These are phyloP conservation scores for Mixornis gularis DNA, from an alignment of 2,113 vertebrate species.

Conservation along the genomic window DNA sequence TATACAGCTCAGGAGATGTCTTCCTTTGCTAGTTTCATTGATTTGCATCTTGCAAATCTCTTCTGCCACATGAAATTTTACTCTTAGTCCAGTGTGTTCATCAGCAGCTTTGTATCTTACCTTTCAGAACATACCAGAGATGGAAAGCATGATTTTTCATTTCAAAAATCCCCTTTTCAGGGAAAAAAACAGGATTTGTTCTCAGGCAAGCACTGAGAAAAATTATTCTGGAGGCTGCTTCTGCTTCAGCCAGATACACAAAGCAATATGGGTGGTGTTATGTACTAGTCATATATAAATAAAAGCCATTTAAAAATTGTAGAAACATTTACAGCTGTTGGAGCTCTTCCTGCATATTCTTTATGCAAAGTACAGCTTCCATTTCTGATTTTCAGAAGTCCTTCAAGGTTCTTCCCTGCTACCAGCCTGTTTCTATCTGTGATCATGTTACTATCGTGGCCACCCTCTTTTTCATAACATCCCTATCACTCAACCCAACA, in stretches of 20 bases:
- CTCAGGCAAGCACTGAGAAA: background rate
- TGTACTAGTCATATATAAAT: background rate
- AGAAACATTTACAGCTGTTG: background rate
- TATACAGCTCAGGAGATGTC: background rate
- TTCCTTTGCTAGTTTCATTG: background rate
- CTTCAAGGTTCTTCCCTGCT: background rate
- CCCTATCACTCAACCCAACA: background rate
- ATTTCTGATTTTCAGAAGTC: background rate
- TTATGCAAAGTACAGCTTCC: background rate
- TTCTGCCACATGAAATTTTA: background rate
- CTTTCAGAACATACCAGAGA: background rate
- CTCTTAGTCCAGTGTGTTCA: background rate
- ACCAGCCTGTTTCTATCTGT: background rate
- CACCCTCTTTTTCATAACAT: background rate
- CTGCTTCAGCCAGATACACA: background rate
- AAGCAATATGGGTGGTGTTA: background rate
- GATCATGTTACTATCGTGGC: background rate
- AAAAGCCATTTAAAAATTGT: background rate
- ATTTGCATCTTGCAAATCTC: background rate
- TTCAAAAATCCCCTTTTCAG: background rate
- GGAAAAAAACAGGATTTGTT: fast-evolving
- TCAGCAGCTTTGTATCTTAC: background rate
- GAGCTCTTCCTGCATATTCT: background rate
- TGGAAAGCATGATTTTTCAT: background rate
- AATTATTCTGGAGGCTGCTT: background rate